Base-by-base conservation (phyloP, 2,113 vertebrate genomes). In the Sinocyclocheilus anshuiensis region DNA sequence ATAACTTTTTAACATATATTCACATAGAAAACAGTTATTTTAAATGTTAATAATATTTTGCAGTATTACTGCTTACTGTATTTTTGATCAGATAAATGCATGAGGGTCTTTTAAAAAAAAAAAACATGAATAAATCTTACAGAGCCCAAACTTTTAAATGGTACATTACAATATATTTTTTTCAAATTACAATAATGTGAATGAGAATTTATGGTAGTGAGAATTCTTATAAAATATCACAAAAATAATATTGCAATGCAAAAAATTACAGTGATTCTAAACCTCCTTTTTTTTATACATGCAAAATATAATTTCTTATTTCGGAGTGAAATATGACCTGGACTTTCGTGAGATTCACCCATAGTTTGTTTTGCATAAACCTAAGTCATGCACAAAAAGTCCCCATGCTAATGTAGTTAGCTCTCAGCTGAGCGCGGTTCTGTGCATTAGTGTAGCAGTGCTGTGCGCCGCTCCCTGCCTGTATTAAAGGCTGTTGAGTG, bases 401-500 rank as follows among this genome's bases (percentile, higher is more conserved):
- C 24, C 59, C 24, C 57, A n/a, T 50, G 74, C 29, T 59, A 79
- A 42, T 71, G 4, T 22, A 71, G 6, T 45, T 22, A 61, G 48
- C n/a, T 15, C 57, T 42, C 71, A 61, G 20, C 86, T 39, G n/a
- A 7, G 24, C 11, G 45, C 11, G 6, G 39, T 7, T 10, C 9
- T 36, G 36, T 36, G 36, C 36, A 33, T 33, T 33, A 33, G 29
- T 33, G 29, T 33, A 33, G 29, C 29, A 33, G 29, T 33, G 29
- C 29, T 33, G 29, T 33, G 29, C 29, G 29, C 29, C 12, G 75
- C 36, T 75, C 50, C 15, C 18, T 77, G 61, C 50, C 9, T 82
- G 6, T 75, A 88, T 74, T 72, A 80, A 72, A 80, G 65, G 65
- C 84, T 80, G 77, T 72, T 80, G 84, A 86, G 76, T 42, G 45